Evolutionary conservation across 2,888 invertebrate species (phyloP).

Genomic region (Vesta saturnalis): DNA sequence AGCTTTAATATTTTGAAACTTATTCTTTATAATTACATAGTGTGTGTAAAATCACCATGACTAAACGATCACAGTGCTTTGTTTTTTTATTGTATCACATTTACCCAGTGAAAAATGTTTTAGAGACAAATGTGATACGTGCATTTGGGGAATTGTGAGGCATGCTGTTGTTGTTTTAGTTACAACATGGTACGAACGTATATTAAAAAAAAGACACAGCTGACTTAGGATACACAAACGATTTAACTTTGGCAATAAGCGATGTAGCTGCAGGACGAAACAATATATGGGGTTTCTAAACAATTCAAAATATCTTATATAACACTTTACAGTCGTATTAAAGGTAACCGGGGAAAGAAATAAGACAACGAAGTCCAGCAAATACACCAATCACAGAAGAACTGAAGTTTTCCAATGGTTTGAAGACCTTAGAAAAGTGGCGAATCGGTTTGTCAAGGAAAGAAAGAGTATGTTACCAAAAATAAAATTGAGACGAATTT

Average conservation of each 20-base stretch:
- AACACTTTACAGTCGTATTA: conserved; percentile 11
- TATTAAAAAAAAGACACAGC: too few species aligned
- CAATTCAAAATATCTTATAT: conserved; percentile 10
- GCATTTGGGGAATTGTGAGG: too few species aligned
- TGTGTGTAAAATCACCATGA: too few species aligned
- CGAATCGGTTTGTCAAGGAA: conserved; percentile 52
- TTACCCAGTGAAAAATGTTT: too few species aligned
- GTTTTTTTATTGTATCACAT: too few species aligned
- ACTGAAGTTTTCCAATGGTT: not conserved
- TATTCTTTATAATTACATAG: too few species aligned
- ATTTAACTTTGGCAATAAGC: not conserved
- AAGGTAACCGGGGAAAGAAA: not conserved
- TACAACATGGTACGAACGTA: too few species aligned
- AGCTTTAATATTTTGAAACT: too few species aligned
- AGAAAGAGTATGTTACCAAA: conserved; percentile 47
- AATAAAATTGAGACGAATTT: conserved; percentile 34
- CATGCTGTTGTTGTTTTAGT: too few species aligned
- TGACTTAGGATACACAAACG: not conserved
- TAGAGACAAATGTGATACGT: too few species aligned
- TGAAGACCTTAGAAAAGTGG: conserved; percentile 46
- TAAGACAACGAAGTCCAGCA: not conserved
- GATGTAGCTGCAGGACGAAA: not conserved
- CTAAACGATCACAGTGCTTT: too few species aligned
- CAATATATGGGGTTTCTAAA: not conserved
- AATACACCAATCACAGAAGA: not conserved